Evolutionary conservation across 1,140 invertebrate genomes (phyloP).

Genomic region (Planococcus citri): DNA sequence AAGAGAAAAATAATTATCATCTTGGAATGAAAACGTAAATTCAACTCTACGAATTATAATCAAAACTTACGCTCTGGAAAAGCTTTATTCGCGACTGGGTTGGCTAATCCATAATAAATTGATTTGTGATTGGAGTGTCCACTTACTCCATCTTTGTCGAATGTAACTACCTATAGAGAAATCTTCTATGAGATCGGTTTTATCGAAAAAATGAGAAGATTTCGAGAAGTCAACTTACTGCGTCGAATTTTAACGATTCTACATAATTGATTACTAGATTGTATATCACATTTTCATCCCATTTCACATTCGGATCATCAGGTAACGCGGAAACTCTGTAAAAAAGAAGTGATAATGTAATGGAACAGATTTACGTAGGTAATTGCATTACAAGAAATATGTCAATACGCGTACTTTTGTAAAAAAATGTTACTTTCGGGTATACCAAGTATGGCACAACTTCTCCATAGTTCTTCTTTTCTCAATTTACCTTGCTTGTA

Average conservation of each 20-base stretch:
- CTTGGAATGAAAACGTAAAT: not conserved
- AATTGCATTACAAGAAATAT: constrained; percentile 24
- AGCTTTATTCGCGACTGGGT: constrained; percentile 57
- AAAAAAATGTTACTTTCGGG: constrained; percentile 58
- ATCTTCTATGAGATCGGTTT: not conserved
- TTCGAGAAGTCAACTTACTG: constrained; percentile 29
- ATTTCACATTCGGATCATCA: constrained; percentile 58
- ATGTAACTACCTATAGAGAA: constrained; percentile 56
- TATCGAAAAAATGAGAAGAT: not conserved
- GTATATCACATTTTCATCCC: constrained; percentile 60
- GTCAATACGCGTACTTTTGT: constrained; percentile 27
- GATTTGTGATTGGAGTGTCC: constrained; percentile 79
- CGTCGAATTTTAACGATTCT: constrained; percentile 61
- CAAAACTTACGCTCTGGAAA: constrained; percentile 40
- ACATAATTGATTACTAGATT: constrained; percentile 56
- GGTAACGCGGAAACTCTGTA: constrained; percentile 50
- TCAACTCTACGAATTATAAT: not conserved
- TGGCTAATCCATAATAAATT: constrained; percentile 62
- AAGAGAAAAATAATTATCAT: too few species aligned
- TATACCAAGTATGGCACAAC: constrained; percentile 66
- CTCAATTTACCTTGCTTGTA: constrained; percentile 51
- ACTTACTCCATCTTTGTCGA: constrained; percentile 81
- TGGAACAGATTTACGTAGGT: not conserved
- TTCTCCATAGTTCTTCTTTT: constrained; percentile 62
- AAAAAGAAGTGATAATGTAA: not conserved